Conservation (phyloP, 2,888 invertebrate species). For the Macrophya annulata region DNA sequence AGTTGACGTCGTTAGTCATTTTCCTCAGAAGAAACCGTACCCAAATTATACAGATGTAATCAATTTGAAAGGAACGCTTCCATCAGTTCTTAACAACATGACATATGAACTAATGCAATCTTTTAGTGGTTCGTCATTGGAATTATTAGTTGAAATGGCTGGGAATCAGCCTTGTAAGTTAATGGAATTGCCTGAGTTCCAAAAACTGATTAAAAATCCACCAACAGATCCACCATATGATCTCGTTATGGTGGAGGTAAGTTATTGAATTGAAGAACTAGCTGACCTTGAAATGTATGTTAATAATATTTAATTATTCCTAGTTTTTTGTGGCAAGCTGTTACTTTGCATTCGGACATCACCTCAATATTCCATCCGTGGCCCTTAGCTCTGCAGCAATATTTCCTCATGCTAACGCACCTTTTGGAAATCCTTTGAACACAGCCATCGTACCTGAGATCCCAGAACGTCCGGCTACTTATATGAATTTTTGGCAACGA, state of each 20-base stretch:
- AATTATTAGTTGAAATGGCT: neutral
- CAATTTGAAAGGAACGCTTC: conserved; percentile 59
- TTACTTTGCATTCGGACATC: conserved; percentile 69
- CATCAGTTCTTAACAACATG: conserved; percentile 69
- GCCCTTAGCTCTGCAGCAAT: conserved; percentile 64
- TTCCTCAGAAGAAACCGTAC: conserved; percentile 67
- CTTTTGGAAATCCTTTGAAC: conserved; percentile 68
- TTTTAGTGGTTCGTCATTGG: neutral
- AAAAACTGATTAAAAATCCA: conserved; percentile 64
- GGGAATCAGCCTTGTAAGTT: conserved; percentile 62
- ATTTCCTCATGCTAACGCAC: conserved; percentile 70
- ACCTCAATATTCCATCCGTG: conserved; percentile 70
- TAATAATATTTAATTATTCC: neutral
- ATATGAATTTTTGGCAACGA: conserved; percentile 71
- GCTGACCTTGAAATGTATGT: neutral
- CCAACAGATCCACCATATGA: conserved; percentile 69
- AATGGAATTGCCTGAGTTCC: conserved; percentile 59
- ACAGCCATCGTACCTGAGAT: conserved; percentile 65
- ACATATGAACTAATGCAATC: conserved; percentile 58
- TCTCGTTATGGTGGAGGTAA: conserved; percentile 68
- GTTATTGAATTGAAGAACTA: neutral
- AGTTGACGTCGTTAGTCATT: conserved; percentile 77
- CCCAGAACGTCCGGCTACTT: conserved; percentile 59
- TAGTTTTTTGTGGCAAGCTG: conserved; percentile 71
- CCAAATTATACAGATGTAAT: conserved; percentile 71